Evolutionary conservation across 2,888 invertebrate species (phyloP).

Genomic region (Piscicola geometra): DNA sequence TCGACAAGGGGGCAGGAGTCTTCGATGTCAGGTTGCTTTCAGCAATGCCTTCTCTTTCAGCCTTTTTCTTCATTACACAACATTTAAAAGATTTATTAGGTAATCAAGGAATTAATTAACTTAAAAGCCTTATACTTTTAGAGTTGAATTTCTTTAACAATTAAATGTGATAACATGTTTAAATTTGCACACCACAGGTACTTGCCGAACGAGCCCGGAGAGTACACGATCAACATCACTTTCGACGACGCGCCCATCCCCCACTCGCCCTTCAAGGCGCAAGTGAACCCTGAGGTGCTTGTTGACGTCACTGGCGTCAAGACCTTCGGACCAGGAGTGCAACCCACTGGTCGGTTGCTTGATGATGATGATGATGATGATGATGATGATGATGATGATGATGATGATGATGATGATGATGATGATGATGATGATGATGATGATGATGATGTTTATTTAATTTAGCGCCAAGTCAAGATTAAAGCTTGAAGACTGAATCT

Average conservation of each 20-base stretch:
- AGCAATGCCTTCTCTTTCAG: too few relatives aligned
- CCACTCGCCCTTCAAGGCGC: conserved; percentile 53
- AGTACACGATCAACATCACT: conserved; percentile 54
- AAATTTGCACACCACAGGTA: conserved; percentile 44
- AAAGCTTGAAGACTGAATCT: too few relatives aligned
- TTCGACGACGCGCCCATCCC: conserved; percentile 54
- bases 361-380: background rate
- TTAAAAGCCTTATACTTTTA: too few relatives aligned
- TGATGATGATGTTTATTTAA: background rate
- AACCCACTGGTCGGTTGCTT: conserved; percentile 49
- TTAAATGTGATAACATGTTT: too few relatives aligned
- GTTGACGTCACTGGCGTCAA: conserved; percentile 52
- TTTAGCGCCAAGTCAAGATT: background rate
- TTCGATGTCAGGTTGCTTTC: conserved; percentile 51
- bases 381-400: too few relatives aligned
- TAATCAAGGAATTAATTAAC: too few relatives aligned
- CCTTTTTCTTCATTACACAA: too few relatives aligned
- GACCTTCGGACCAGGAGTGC: conserved; percentile 54
- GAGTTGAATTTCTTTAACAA: too few relatives aligned
- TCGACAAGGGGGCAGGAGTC: conserved; percentile 55
- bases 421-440: too few relatives aligned
- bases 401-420: too few relatives aligned
- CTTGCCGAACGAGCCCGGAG: conserved; percentile 52
- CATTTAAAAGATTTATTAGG: too few relatives aligned
- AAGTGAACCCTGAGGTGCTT: conserved; percentile 47